Evolutionary conservation across 2,113 vertebrate genomes (phyloP).

Genomic region (Salvelinus alpinus): DNA sequence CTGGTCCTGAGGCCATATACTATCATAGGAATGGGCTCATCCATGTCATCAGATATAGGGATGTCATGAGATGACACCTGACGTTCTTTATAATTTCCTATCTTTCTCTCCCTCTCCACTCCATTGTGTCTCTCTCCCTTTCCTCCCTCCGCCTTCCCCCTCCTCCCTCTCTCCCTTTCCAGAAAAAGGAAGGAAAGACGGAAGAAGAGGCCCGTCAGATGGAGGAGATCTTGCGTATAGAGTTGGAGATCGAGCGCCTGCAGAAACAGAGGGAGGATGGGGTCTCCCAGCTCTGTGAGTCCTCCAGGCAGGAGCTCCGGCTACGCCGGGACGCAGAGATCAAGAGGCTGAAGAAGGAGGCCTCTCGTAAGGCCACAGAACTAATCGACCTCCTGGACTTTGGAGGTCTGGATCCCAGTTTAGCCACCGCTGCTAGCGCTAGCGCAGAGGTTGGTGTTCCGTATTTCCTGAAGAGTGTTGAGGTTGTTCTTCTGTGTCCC

Average conservation of each 20-base stretch:
- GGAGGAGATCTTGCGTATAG: slow-evolving; percentile 88
- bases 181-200: slow-evolving; percentile 14
- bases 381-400: slow-evolving; percentile 87
- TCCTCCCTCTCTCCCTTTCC: background rate
- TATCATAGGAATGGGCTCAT: background rate
- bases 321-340: slow-evolving; percentile 84
- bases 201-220: slow-evolving; percentile 84
- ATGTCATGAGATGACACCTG: background rate
- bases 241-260: slow-evolving; percentile 87
- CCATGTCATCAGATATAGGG: background rate
- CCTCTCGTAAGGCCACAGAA: slow-evolving; percentile 85
- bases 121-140: background rate
- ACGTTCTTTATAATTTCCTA: no score
- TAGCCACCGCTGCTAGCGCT: slow-evolving; percentile 25
- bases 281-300: slow-evolving; percentile 82
- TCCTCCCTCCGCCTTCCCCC: background rate
- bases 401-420: slow-evolving; percentile 71
- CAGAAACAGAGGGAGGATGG: slow-evolving; percentile 85
- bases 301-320: slow-evolving; percentile 81
- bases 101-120: no score
- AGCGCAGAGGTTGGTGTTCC: slow-evolving; percentile 19
- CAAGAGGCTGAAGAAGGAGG: slow-evolving; percentile 85
- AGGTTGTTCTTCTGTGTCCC: no score
- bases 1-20: background rate
- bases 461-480: background rate